Percentiles rank a stretch among this genome's conserved stretches.
Evolutionary conservation across 2,888 invertebrate species (phyloP).

Genomic region (Archips xylosteana): DNA sequence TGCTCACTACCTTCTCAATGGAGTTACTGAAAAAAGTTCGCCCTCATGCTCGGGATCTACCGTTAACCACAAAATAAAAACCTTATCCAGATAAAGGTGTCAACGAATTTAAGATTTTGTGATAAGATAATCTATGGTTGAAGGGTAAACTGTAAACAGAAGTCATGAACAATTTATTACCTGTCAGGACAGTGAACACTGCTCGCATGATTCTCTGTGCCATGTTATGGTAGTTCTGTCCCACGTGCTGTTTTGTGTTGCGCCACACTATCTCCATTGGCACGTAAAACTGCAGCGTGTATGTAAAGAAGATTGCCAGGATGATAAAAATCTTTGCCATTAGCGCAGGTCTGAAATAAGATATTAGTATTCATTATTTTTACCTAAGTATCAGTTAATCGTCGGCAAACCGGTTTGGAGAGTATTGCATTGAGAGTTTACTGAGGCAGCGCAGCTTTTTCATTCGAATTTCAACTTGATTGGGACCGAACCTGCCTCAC

Average conservation of each 20-base stretch:
- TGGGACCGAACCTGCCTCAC: too few relatives aligned
- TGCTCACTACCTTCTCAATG: not conserved
- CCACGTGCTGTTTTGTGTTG: conserved; percentile 81
- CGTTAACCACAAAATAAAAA: too few relatives aligned
- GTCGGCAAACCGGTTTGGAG: too few relatives aligned
- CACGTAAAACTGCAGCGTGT: conserved; percentile 97
- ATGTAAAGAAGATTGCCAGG: conserved; percentile 96
- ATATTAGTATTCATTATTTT: not conserved
- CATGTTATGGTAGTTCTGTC: conserved; percentile 67
- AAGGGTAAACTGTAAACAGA: not conserved
- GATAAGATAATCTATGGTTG: too few relatives aligned
- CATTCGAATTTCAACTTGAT: too few relatives aligned
- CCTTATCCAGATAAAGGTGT: too few relatives aligned
- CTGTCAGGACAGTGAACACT: conserved; percentile 74
- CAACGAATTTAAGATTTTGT: too few relatives aligned
- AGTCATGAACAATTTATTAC: conserved; percentile 54
- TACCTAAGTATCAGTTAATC: not conserved
- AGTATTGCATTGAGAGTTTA: too few relatives aligned
- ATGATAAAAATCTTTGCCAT: conserved; percentile 93
- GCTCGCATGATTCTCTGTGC: conserved; percentile 74
- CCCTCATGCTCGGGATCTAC: too few relatives aligned
- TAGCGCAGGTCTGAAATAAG: conserved; percentile 87
- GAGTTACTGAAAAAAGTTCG: too few relatives aligned
- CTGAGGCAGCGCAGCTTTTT: too few relatives aligned
- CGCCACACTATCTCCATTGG: conserved; percentile 97